phyloP scores from a whole-genome alignment of 2,888 invertebrate species.

The Caenorhabditis sp. region DNA sequence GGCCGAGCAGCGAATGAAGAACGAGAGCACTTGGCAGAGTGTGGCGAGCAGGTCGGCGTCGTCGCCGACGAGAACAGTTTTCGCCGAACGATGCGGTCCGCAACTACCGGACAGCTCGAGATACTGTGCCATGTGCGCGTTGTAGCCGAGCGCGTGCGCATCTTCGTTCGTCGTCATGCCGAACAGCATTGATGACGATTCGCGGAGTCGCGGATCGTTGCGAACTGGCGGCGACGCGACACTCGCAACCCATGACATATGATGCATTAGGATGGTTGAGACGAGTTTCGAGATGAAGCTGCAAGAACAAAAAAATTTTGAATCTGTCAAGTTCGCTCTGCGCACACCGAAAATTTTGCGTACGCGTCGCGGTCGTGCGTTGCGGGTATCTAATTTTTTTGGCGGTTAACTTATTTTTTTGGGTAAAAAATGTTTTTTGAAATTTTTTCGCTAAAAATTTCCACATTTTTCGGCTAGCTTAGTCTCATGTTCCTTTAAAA shows the following conservation, averaged over 20 bases:
- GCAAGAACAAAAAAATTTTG: too few relatives aligned
- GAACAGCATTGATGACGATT: conserved; percentile 26
- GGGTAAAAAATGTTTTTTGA: too few relatives aligned
- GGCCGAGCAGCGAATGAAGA: conserved; percentile 81
- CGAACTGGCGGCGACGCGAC: conserved; percentile 60
- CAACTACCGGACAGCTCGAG: conserved; percentile 77
- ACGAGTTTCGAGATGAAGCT: conserved; percentile 66
- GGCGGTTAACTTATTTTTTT: too few relatives aligned
- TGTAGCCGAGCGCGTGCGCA: conserved; percentile 77
- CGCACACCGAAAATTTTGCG: background rate
- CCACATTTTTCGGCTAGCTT: too few relatives aligned
- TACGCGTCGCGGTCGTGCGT: too few relatives aligned
- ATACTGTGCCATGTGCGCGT: conserved; percentile 88
- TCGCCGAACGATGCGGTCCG: conserved; percentile 82
- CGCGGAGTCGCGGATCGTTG: conserved; percentile 3
- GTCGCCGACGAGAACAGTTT: conserved; percentile 78
- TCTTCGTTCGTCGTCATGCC: conserved; percentile 48
- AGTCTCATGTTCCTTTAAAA: too few relatives aligned
- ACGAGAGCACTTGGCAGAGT: conserved; percentile 82
- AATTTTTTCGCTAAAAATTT: too few relatives aligned
- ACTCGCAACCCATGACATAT: conserved; percentile 67
- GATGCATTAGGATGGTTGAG: conserved; percentile 66
- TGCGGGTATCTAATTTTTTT: too few relatives aligned
- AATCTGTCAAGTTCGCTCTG: background rate
- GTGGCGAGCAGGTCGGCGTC: conserved; percentile 75